phyloP scores from a whole-genome alignment of 1,140 invertebrate species.

The Uloborus diversus region DNA sequence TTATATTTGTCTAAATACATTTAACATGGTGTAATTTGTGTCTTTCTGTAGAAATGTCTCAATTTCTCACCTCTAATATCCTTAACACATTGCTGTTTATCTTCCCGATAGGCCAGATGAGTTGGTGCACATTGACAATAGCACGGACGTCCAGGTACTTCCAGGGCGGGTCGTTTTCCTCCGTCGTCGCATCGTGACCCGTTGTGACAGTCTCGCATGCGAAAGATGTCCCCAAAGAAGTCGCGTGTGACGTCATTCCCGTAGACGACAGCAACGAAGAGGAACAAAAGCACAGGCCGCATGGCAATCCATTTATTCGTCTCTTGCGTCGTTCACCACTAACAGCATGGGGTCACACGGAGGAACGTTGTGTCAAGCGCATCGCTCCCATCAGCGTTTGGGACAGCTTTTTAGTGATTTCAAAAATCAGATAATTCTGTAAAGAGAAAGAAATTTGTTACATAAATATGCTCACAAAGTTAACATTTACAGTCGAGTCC shows the following conservation, averaged over 20 bases:
- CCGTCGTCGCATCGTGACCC: conserved; percentile 24
- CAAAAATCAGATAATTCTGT: too few species aligned
- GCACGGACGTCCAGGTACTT: conserved; percentile 47
- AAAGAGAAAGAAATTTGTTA: too few species aligned
- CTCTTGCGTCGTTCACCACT: too few species aligned
- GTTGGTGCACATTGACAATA: conserved; percentile 73
- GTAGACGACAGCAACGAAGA: not conserved
- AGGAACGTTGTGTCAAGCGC: too few species aligned
- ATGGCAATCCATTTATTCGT: conserved; percentile 44
- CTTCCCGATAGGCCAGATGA: conserved; percentile 75
- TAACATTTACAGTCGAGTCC: too few species aligned
- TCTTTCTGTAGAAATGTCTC: too few species aligned
- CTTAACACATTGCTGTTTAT: conserved; percentile 75
- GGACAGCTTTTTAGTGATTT: too few species aligned
- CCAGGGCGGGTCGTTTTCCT: conserved; percentile 7
- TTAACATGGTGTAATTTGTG: too few species aligned
- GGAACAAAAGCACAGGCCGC: not conserved
- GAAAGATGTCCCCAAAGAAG: conserved; percentile 53
- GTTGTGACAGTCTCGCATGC: conserved; percentile 40
- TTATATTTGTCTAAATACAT: too few species aligned
- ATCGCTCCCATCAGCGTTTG: too few species aligned
- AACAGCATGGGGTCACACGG: too few species aligned
- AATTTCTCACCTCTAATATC: conserved; percentile 75
- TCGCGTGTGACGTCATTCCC: conserved; percentile 46
- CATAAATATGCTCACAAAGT: too few species aligned